These are phyloP conservation scores for Urocynchramus pylzowi DNA, from an alignment of 2,113 vertebrate species.

Conservation along the genomic window DNA sequence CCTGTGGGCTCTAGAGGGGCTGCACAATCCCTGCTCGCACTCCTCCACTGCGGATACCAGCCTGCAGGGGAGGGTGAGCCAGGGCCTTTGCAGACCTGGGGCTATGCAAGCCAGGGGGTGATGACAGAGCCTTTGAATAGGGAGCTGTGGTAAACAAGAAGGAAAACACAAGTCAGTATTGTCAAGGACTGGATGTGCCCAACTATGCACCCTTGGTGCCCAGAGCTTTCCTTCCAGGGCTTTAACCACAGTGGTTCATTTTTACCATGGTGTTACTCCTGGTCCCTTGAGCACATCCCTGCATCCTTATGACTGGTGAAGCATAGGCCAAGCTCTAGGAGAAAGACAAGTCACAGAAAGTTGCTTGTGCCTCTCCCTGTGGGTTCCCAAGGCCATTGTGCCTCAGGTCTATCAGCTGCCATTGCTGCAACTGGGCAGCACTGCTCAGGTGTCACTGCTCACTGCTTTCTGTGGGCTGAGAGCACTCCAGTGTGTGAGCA, in stretches of 20 bases:
- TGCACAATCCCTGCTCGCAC: not conserved
- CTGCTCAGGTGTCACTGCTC: accelerated
- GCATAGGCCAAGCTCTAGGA: not conserved
- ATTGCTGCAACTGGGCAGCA: accelerated
- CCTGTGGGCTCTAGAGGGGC: not conserved
- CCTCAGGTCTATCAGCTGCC: not conserved
- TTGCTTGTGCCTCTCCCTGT: not conserved
- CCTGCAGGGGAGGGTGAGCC: not conserved
- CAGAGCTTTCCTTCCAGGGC: not conserved
- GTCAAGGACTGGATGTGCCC: not conserved
- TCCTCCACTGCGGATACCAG: not conserved
- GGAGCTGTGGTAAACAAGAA: not conserved
- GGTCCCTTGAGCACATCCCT: not conserved
- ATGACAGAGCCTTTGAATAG: not conserved
- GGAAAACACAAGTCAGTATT: not conserved
- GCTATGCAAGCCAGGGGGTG: too few relatives aligned
- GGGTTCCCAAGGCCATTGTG: accelerated
- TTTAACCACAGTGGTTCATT: not conserved
- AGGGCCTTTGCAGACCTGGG: not conserved
- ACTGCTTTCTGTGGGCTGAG: not conserved
- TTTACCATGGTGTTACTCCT: not conserved
- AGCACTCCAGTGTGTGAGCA: not conserved
- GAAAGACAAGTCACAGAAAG: accelerated
- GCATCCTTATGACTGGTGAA: not conserved
- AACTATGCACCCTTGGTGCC: not conserved